A percentile compares a stretch with the other conserved stretches of the same genome.
Conservation (phyloP, 2,113 vertebrate species). For the Lota lota region DNA sequence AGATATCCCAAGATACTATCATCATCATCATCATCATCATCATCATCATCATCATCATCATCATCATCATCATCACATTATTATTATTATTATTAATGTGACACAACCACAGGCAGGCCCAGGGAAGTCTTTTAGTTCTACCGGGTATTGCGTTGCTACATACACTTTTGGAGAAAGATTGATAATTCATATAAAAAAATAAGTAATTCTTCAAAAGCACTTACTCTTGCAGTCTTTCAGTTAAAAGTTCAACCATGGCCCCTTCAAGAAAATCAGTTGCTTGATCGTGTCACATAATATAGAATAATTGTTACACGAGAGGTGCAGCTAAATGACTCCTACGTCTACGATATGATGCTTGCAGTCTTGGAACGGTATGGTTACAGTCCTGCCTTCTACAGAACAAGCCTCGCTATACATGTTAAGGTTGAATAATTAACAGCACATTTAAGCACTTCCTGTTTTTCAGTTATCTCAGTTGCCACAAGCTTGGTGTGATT, state of each 20-base stretch:
- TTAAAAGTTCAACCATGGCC: background rate
- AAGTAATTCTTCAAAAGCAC: background rate
- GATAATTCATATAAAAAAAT: conserved; percentile 15
- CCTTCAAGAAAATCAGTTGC: background rate
- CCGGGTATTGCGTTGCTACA: conserved; percentile 57
- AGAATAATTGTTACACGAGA: background rate
- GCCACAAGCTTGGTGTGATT: too few relatives aligned
- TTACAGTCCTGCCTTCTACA: conserved; percentile 17
- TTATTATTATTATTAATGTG: too few relatives aligned
- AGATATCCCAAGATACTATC: too few relatives aligned
- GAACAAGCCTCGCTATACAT: conserved; percentile 1
- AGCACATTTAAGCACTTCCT: too few relatives aligned
- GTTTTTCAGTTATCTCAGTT: too few relatives aligned
- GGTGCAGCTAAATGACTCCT: background rate
- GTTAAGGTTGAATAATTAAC: background rate
- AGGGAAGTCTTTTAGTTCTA: conserved; percentile 27
- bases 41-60: too few relatives aligned
- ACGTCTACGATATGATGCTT: background rate
- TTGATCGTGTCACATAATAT: conserved; percentile 2
- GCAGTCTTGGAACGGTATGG: background rate
- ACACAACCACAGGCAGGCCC: background rate
- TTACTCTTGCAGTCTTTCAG: background rate
- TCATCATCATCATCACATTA: too few relatives aligned
- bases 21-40: conserved; percentile 12
- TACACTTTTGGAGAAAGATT: conserved; percentile 13